Evolutionary conservation across 2,888 invertebrate species (phyloP).

Genomic region (Geophilus truncorum): DNA sequence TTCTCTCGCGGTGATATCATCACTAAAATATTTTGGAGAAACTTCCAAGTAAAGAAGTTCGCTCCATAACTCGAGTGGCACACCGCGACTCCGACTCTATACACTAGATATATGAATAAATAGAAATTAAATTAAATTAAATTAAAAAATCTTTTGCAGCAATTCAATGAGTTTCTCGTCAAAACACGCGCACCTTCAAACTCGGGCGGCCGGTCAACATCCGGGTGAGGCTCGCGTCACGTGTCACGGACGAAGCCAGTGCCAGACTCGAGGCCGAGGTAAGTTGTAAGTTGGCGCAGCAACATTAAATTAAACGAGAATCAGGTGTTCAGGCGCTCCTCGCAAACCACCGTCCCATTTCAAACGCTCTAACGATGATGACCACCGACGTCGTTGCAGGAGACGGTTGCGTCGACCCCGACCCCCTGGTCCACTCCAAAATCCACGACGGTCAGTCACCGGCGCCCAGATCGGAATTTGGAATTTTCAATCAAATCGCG

Average conservation of each 20-base stretch:
- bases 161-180: neutral
- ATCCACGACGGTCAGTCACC: neutral
- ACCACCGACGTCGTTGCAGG: neutral
- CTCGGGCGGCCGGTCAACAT: neutral
- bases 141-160: neutral
- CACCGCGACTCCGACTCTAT: no score
- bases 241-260: neutral
- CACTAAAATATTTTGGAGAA: neutral
- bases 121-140: neutral
- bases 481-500: constrained; percentile 47
- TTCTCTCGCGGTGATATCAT: neutral
- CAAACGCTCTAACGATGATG: neutral
- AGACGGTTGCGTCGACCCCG: no score
- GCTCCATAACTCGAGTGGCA: no score
- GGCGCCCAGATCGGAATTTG: neutral
- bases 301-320: neutral
- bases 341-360: neutral
- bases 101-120: no score
- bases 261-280: neutral
- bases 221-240: neutral
- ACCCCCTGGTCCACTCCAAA: no score
- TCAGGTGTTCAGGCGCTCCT: no score
- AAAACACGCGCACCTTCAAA: neutral
- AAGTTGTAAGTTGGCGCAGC: neutral
- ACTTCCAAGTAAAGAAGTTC: neutral